Percentiles rank a stretch among this genome's conserved stretches.
Evolutionary conservation across 2,797 vertebrate species (phyloP).

Genomic region (Urosaurus nigricauda): DNA sequence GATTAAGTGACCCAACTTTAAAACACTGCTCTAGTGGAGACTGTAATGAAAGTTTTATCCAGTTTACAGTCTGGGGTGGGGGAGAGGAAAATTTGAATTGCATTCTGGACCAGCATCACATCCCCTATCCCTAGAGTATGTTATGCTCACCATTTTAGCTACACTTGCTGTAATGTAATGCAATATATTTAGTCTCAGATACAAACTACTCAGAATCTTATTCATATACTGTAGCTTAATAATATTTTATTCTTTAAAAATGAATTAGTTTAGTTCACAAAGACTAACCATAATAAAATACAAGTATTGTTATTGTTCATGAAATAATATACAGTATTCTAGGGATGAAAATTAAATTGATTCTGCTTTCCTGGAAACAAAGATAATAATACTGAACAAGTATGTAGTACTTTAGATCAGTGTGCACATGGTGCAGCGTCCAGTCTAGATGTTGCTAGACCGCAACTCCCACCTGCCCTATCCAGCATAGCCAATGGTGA

Average conservation of each 20-base stretch:
- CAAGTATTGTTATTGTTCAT: background rate
- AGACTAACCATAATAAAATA: background rate
- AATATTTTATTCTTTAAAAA: background rate
- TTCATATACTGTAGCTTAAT: background rate
- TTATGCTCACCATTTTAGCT: background rate
- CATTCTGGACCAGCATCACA: slow-evolving; percentile 1
- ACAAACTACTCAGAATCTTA: background rate
- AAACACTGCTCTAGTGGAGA: slow-evolving; percentile 27
- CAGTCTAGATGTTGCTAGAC: too few relatives aligned
- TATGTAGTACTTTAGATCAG: too few relatives aligned
- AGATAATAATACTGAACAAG: background rate
- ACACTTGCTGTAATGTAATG: background rate
- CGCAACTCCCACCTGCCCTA: too few relatives aligned
- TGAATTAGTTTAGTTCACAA: background rate
- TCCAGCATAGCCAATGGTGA: too few relatives aligned
- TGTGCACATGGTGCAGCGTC: too few relatives aligned
- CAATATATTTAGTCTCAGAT: background rate
- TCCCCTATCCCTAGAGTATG: background rate
- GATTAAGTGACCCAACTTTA: slow-evolving; percentile 32
- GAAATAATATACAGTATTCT: background rate
- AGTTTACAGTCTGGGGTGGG: background rate
- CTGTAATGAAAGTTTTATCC: slow-evolving; percentile 36
- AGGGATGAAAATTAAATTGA: background rate
- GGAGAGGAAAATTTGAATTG: slow-evolving; percentile 13
- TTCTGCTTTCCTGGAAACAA: slow-evolving; percentile 27